Evolutionary conservation across 2,888 invertebrate genomes (phyloP).

Genomic region (Ethmia dodecea): DNA sequence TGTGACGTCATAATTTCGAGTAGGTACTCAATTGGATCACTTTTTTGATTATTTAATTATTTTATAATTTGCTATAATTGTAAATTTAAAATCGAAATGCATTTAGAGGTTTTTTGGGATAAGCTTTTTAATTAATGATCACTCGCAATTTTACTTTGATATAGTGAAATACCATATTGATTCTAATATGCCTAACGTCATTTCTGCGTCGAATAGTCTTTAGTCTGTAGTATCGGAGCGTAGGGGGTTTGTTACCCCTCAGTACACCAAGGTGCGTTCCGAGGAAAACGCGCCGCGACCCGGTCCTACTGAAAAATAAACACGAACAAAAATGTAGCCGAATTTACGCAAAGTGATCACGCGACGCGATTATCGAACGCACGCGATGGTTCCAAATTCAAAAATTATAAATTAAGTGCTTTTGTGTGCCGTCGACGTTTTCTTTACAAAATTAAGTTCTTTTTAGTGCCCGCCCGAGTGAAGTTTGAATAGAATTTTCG

Average conservation of each 20-base stretch:
- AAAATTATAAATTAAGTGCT: conserved; percentile 18
- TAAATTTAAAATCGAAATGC: no score
- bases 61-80: no score
- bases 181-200: no score
- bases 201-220: conserved; percentile 28
- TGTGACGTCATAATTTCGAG: no score
- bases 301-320: conserved; percentile 32
- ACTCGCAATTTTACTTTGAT: no score
- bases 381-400: conserved; percentile 25
- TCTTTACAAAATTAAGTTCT: conserved; percentile 12
- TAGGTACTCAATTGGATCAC: no score
- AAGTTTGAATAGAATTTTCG: neutral
- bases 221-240: conserved; percentile 58
- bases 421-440: conserved; percentile 20
- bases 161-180: no score
- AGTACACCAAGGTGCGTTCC: conserved; percentile 41
- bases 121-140: no score
- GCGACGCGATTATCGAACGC: conserved; percentile 19
- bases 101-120: no score
- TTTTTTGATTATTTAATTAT: no score
- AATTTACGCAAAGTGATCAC: conserved; percentile 23
- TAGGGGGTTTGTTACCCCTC: conserved; percentile 58
- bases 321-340: conserved; percentile 55
- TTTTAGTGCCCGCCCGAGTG: conserved; percentile 27
- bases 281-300: conserved; percentile 26